These are phyloP conservation scores for Lobophora halterata DNA, from an alignment of 2,888 invertebrate genomes.

Conservation along the genomic window DNA sequence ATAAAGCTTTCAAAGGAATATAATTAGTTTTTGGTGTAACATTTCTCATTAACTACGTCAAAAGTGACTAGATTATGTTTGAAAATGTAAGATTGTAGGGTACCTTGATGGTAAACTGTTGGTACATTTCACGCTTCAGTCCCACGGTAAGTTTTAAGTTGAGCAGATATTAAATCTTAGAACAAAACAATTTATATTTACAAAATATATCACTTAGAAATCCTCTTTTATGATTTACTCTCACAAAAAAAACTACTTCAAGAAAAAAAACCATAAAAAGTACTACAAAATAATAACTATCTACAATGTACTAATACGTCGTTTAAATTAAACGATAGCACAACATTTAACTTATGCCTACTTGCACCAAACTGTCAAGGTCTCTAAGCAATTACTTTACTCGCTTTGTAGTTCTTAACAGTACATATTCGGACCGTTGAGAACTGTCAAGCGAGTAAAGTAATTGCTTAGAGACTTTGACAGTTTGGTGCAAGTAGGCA, in stretches of 20 bases:
- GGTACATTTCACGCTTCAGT: slow-evolving; percentile 45
- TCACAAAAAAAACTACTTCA: slow-evolving; percentile 57
- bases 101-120: slow-evolving; percentile 17
- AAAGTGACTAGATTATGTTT: slow-evolving; percentile 51
- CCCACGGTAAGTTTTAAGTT: slow-evolving; percentile 72
- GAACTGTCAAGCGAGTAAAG: too few relatives aligned
- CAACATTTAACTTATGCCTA: too few relatives aligned
- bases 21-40: slow-evolving; percentile 30
- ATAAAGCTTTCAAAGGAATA: slow-evolving; percentile 19
- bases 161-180: slow-evolving; percentile 77
- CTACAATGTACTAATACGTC: slow-evolving; percentile 36
- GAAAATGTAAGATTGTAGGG: slow-evolving; percentile 16
- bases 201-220: slow-evolving; percentile 71
- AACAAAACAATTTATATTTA: slow-evolving; percentile 75
- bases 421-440: too few relatives aligned
- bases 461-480: too few relatives aligned
- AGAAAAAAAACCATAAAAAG: slow-evolving; percentile 49
- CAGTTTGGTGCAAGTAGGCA: too few relatives aligned
- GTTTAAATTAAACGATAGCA: slow-evolving; percentile 48
- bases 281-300: slow-evolving; percentile 42
- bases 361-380: too few relatives aligned
- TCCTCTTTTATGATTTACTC: slow-evolving; percentile 45
- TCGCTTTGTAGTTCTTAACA: too few relatives aligned
- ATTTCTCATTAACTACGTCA: slow-evolving; percentile 40
- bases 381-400: too few relatives aligned